These are phyloP conservation scores for Leptogaster cylindrica DNA, from an alignment of 2,888 invertebrate genomes.

Conservation along the genomic window DNA sequence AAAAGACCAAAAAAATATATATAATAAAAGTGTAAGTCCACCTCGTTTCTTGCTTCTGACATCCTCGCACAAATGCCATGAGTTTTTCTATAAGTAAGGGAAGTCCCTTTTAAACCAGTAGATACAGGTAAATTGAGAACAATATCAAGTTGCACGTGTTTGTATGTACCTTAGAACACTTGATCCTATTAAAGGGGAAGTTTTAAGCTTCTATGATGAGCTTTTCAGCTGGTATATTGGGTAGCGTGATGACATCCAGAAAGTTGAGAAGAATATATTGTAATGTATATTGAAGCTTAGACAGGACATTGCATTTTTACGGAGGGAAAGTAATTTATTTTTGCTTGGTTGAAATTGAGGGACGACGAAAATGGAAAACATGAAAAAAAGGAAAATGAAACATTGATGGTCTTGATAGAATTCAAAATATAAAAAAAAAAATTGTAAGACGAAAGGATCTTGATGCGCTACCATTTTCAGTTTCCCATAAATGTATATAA, in stretches of 20 bases:
- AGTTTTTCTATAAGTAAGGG: no score
- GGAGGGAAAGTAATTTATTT: background rate
- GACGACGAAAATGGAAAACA: background rate
- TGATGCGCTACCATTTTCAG: background rate
- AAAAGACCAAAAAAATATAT: no score
- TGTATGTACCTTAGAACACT: background rate
- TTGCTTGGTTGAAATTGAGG: background rate
- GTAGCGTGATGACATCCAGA: background rate
- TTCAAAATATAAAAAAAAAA: background rate
- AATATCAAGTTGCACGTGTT: background rate
- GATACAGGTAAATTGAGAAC: background rate
- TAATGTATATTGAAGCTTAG: background rate
- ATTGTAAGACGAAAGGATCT: background rate
- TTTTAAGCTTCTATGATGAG: background rate
- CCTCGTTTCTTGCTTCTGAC: no score
- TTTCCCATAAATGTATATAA: background rate
- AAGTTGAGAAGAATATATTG: background rate
- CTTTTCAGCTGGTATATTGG: background rate
- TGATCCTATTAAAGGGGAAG: background rate
- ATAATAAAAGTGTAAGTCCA: no score
- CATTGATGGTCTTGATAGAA: background rate
- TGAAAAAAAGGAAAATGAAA: background rate
- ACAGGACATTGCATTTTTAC: background rate
- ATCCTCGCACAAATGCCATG: no score
- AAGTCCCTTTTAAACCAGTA: background rate